These are phyloP conservation scores for Rotaria socialis DNA, from an alignment of 2,888 invertebrate genomes.

Conservation along the genomic window DNA sequence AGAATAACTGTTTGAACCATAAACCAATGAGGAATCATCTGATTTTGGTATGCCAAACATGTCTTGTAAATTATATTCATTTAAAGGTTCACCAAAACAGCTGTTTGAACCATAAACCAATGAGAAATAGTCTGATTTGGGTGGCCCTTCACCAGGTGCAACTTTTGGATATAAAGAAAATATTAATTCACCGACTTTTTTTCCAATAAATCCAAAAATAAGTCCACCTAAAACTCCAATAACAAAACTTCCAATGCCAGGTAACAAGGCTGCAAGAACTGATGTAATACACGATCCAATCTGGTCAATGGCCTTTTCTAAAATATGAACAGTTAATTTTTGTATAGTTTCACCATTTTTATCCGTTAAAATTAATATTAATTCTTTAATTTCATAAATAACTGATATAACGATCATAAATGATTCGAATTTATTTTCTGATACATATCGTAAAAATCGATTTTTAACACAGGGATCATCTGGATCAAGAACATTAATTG, in stretches of 20 bases:
- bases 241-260: not conserved
- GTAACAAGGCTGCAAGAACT: not conserved
- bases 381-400: not conserved
- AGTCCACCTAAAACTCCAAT: not conserved
- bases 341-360: not conserved
- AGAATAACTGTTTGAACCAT: not conserved
- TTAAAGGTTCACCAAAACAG: not conserved
- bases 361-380: not conserved
- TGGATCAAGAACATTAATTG: not conserved
- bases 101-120: not conserved
- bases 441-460: not conserved
- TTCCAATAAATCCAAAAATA: not conserved
- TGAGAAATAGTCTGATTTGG: not conserved
- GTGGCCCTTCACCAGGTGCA: not conserved
- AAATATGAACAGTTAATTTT: not conserved
- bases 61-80: not conserved
- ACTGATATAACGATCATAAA: not conserved
- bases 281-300: not conserved
- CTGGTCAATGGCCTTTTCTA: not conserved
- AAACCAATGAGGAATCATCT: not conserved
- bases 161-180: not conserved
- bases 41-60: too few relatives aligned
- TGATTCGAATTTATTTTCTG: not conserved
- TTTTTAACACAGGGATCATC: not conserved
- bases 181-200: not conserved